These are phyloP conservation scores for Cryptocephalus moraei DNA, from an alignment of 2,888 invertebrate species.

Conservation along the genomic window DNA sequence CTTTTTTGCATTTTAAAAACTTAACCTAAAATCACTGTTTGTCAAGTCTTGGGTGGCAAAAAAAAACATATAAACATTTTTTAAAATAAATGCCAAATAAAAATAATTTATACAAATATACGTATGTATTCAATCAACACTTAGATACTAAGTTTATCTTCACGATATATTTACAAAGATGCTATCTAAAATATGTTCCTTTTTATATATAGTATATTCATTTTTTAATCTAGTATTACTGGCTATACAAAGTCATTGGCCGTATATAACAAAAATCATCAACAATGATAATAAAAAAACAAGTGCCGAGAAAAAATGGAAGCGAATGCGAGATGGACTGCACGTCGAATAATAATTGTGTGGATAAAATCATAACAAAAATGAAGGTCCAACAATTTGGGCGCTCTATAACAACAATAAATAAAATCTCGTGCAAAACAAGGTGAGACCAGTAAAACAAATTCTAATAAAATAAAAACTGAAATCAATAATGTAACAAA, in stretches of 20 bases:
- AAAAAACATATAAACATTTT: slow-evolving; percentile 23
- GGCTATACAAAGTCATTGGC: slow-evolving; percentile 5
- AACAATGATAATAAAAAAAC: slow-evolving; percentile 9
- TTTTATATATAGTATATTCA: too few species aligned
- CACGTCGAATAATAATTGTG: slow-evolving; percentile 16
- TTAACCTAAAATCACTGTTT: slow-evolving; percentile 36
- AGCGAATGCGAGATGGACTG: slow-evolving; percentile 16
- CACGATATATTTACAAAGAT: slow-evolving; percentile 36
- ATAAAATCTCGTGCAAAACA: slow-evolving; percentile 14
- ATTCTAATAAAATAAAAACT: slow-evolving; percentile 19
- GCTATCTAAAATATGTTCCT: slow-evolving; percentile 6
- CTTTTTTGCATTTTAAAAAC: slow-evolving; percentile 24
- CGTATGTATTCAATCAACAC: slow-evolving; percentile 18
- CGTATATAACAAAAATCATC: neutral
- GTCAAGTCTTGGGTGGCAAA: slow-evolving; percentile 34
- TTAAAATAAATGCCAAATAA: slow-evolving; percentile 23
- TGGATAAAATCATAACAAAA: slow-evolving; percentile 12
- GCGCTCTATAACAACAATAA: slow-evolving; percentile 15
- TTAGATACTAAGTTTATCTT: slow-evolving; percentile 25
- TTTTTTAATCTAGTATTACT: slow-evolving; percentile 3
- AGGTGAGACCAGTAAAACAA: slow-evolving; percentile 33
- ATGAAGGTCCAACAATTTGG: slow-evolving; percentile 21
- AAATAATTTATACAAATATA: slow-evolving; percentile 27
- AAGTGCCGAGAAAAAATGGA: slow-evolving; percentile 5
- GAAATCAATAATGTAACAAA: neutral